These are phyloP conservation scores for Amphiprion percula DNA, from an alignment of 2,113 vertebrate genomes.

Conservation along the genomic window DNA sequence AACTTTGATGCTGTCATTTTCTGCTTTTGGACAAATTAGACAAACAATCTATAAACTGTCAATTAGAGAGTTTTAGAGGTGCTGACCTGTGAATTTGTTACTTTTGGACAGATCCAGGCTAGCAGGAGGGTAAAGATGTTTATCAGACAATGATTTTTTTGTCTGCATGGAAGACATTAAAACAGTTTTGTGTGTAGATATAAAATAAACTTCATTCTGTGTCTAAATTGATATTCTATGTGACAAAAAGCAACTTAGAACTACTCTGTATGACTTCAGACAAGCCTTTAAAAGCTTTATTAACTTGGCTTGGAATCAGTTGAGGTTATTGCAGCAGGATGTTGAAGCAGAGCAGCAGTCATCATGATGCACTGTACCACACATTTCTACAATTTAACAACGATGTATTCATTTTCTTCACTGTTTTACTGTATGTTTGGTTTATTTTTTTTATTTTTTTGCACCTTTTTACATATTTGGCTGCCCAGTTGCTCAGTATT, in stretches of 20 bases:
- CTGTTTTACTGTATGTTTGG: background rate
- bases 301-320: constrained; percentile 6
- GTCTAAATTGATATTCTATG: background rate
- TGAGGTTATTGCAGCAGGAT: constrained; percentile 25
- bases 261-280: background rate
- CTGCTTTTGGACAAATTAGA: background rate
- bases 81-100: background rate
- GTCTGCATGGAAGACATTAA: background rate
- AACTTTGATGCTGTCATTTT: background rate
- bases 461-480: constrained; percentile 30
- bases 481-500: constrained; percentile 4
- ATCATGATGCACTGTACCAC: background rate
- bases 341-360: constrained; percentile 9
- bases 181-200: background rate
- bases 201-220: background rate
- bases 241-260: background rate
- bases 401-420: constrained; percentile 4
- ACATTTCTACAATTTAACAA: constrained; percentile 16
- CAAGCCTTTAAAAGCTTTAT: constrained; percentile 17
- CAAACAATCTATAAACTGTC: background rate
- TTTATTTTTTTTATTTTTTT: constrained; percentile 3
- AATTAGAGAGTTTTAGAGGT: background rate
- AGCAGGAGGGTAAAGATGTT: background rate
- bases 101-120: background rate
- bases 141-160: constrained; percentile 1